Evolutionary conservation across 1,140 invertebrate species (phyloP).

Genomic region (Microplitis demolitor): DNA sequence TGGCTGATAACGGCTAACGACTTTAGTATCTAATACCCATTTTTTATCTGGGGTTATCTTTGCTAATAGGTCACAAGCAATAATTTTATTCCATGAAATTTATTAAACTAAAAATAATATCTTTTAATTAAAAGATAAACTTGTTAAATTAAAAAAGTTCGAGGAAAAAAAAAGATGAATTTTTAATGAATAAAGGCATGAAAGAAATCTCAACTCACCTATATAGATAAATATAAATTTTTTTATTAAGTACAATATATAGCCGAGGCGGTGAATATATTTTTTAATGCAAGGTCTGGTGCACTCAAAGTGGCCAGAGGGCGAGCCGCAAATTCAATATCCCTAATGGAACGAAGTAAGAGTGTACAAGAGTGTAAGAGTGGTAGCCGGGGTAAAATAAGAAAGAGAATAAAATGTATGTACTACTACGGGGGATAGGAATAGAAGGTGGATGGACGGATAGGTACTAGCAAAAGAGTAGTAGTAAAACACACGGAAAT

Average conservation of each 20-base stretch:
- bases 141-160: too few relatives aligned
- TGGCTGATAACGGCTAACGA: not conserved
- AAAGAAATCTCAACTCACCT: not conserved
- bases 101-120: too few relatives aligned
- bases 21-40: not conserved
- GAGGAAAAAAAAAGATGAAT: too few relatives aligned
- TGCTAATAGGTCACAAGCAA: too few relatives aligned
- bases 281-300: conserved; percentile 7
- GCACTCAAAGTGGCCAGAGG: conserved; percentile 14
- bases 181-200: too few relatives aligned
- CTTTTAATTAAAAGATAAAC: too few relatives aligned
- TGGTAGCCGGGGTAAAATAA: not conserved
- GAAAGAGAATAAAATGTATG: not conserved
- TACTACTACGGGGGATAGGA: too few relatives aligned
- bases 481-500: conserved; percentile 1
- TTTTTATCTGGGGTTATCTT: not conserved
- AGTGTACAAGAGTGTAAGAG: conserved; percentile 31
- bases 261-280: not conserved
- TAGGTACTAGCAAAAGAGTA: not conserved
- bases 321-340: conserved; percentile 41
- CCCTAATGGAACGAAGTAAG: conserved; percentile 42
- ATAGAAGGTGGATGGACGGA: not conserved
- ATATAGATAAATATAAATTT: not conserved
- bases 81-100: too few relatives aligned
- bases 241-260: conserved; percentile 14